phyloP scores from a whole-genome alignment of 1,140 invertebrate genomes.

The Bombus affinis region DNA sequence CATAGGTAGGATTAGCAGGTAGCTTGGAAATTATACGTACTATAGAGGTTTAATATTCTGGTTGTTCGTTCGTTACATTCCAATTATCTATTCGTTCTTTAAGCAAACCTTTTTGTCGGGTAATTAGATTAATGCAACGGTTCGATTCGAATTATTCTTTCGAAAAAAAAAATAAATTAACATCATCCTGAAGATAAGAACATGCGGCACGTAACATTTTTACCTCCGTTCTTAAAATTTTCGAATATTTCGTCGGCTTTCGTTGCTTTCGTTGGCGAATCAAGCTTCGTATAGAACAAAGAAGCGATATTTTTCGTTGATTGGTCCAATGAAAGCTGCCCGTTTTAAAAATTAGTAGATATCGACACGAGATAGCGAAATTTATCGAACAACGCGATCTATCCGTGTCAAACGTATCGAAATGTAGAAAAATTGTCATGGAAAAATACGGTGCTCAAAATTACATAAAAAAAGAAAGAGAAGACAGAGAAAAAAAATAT shows the following conservation, averaged over 20 bases:
- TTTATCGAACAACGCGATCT: neutral
- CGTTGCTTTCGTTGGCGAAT: too few species aligned
- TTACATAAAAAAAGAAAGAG: neutral
- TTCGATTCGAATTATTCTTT: too few species aligned
- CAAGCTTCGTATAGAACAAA: neutral
- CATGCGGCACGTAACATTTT: rapidly evolving
- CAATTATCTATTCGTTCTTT: too few species aligned
- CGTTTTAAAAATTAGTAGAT: neutral
- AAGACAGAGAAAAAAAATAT: neutral
- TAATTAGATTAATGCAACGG: too few species aligned
- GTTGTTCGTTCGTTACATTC: too few species aligned
- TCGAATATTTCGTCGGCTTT: neutral
- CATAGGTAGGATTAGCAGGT: too few species aligned
- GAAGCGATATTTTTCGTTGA: neutral
- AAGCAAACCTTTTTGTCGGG: too few species aligned
- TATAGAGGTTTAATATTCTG: too few species aligned
- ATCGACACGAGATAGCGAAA: neutral
- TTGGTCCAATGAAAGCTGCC: neutral
- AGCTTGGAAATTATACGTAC: too few species aligned
- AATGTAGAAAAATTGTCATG: too few species aligned
- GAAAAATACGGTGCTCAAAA: neutral
- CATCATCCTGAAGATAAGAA: too few species aligned
- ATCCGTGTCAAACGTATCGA: neutral
- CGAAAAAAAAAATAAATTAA: too few species aligned
- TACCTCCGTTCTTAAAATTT: neutral